Percentiles rank a stretch among this genome's conserved stretches.
Conservation (phyloP, 2,113 vertebrate genomes). For the Oxyura jamaicensis region DNA sequence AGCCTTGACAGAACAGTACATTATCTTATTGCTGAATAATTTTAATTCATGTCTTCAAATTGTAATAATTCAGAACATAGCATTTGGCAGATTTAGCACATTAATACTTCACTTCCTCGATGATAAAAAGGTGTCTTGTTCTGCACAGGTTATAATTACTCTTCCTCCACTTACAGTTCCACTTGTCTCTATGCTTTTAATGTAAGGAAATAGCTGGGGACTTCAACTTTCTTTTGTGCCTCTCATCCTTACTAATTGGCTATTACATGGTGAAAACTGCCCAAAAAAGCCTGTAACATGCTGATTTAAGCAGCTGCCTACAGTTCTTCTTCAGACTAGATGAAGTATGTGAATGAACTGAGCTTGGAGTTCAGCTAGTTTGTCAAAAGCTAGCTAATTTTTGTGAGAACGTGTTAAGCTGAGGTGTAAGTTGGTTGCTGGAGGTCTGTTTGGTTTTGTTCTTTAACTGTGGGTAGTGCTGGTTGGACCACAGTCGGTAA, state of each 20-base stretch:
- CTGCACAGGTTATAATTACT: background rate
- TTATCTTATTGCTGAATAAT: constrained; percentile 22
- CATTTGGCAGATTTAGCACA: background rate
- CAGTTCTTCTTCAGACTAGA: background rate
- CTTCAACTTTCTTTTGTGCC: background rate
- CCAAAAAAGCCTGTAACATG: background rate
- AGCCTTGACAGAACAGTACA: background rate
- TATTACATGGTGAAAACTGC: background rate
- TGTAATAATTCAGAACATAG: background rate
- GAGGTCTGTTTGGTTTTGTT: background rate
- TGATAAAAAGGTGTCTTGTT: background rate
- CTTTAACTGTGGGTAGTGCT: background rate
- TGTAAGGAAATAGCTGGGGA: background rate
- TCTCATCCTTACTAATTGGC: background rate
- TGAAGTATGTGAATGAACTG: background rate
- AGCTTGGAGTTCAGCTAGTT: background rate
- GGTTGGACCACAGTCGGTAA: background rate
- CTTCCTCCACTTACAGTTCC: background rate
- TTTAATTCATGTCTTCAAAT: background rate
- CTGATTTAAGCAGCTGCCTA: background rate
- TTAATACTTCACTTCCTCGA: background rate
- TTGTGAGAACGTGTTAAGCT: background rate
- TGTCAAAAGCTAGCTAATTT: background rate
- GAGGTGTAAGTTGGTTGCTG: rapidly evolving
- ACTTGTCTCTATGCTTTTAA: background rate